Base-by-base conservation (phyloP, 2,113 vertebrate species). In the Cebus imitator region DNA sequence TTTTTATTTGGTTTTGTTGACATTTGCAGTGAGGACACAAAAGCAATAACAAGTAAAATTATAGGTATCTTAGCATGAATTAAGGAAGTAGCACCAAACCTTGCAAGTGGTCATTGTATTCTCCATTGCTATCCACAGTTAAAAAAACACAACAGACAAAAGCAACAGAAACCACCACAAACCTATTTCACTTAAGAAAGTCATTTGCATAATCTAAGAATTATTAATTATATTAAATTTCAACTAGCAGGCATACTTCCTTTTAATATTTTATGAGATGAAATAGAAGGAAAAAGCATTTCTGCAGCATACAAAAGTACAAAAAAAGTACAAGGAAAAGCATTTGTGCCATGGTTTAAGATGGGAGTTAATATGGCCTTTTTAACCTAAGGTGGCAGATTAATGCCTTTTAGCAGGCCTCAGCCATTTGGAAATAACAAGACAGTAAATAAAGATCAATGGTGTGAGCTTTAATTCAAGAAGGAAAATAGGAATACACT, bases 151-250 rank as follows among this genome's bases (percentile, higher is more conserved):
- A 30, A 61, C 13, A 45, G 48, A 78, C 25, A 20, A 61, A 70
- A 80, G 20, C 27, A 45, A 13, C 79, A 81, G 35, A 9, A 66
- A 55, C 27, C 75, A 17, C 32, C 68, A 66, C 14, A 72, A 76
- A 91, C 18, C 55, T n/a, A 52, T 80, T 75, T 87, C 70, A 66
- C 50, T 68, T 61, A 82, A 66, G 64, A 35, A 40, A 50, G 37
- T 57, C 75, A 81, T 73, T 52, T 52, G 86, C 45, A 48, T 14
- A 80, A 87, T 16, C n/a, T 43, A 73, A 84, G 40, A 94, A 80
- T 78, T 80, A 58, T 66, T 96, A 87, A 79, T 83, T 87, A 83
- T 58, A 66, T n/a, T 82, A 90, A 61, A 92, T 90, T 68, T 80
- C 86, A 93, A 43, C 23, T 5, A 50, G 52, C 8, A 79, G 68